Percentiles rank a stretch among this genome's conserved stretches.
Evolutionary conservation across 2,888 invertebrate genomes (phyloP).

Genomic region (Nomada ferruginata): DNA sequence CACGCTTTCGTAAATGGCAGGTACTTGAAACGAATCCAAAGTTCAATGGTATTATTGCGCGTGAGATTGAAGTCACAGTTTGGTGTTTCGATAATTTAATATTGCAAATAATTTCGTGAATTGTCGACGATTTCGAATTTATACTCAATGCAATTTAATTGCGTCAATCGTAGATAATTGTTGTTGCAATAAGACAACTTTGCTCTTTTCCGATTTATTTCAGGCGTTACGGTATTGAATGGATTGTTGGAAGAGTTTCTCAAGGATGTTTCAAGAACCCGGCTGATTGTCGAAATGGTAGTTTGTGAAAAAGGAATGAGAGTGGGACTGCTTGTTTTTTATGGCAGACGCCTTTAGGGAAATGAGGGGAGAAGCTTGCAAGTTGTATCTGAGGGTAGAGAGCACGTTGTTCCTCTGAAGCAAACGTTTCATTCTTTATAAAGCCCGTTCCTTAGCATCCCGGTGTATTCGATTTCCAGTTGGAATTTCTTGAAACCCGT

Average conservation of each 20-base stretch:
- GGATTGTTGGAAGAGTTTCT: not conserved
- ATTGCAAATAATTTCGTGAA: too few relatives aligned
- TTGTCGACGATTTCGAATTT: too few relatives aligned
- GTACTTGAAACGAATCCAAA: too few relatives aligned
- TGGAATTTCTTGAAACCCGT: not conserved
- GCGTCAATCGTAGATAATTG: too few relatives aligned
- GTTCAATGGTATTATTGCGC: too few relatives aligned
- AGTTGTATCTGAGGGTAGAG: not conserved
- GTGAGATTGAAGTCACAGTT: too few relatives aligned
- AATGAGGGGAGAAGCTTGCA: slow-evolving; percentile 5
- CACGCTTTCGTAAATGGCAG: too few relatives aligned
- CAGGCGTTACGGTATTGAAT: too few relatives aligned
- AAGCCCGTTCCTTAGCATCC: not conserved
- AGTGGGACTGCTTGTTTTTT: slow-evolving; percentile 12
- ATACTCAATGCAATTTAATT: too few relatives aligned
- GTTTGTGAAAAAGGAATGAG: slow-evolving; percentile 10
- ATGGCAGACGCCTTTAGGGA: slow-evolving; percentile 19
- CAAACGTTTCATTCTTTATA: slow-evolving; percentile 21
- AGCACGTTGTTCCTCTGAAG: not conserved
- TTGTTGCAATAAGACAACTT: too few relatives aligned
- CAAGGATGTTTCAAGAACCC: not conserved
- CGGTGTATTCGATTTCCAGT: not conserved
- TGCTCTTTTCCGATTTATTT: too few relatives aligned
- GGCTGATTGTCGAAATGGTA: slow-evolving; percentile 1
- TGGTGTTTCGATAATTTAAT: too few relatives aligned